phyloP scores from a whole-genome alignment of 1,140 invertebrate species.

The roundworm (Caenorhabditis elegans) region DNA sequence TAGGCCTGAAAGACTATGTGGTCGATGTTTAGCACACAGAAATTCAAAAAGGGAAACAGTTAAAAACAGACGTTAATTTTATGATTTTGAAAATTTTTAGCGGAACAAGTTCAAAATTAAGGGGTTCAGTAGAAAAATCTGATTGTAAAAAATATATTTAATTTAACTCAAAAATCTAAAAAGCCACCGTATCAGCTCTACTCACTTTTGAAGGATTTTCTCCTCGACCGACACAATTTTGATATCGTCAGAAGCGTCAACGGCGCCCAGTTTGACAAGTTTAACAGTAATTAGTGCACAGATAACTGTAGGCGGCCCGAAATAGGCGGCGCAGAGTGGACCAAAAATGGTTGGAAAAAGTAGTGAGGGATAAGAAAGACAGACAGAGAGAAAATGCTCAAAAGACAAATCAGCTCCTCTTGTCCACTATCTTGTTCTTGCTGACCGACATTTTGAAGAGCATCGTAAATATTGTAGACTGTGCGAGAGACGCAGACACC shows the following conservation, averaged over 20 bases:
- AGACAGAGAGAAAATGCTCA: conserved; percentile 31
- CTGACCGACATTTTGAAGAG: conserved; percentile 19
- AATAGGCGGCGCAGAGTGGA: conserved; percentile 25
- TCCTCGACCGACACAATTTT: conserved; percentile 29
- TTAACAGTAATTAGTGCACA: conserved; percentile 18
- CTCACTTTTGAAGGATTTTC: conserved; percentile 31
- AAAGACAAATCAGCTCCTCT: background rate
- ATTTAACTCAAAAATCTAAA: no score
- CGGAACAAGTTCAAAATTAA: no score
- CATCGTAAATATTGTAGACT: background rate
- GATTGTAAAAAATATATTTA: no score
- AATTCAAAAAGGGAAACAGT: no score
- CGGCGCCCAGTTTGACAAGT: conserved; percentile 24
- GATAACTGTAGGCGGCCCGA: conserved; percentile 22
- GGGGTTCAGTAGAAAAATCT: no score
- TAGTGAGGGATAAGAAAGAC: background rate
- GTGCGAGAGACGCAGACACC: background rate
- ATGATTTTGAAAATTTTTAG: no score
- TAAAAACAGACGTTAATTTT: no score
- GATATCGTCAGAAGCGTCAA: conserved; percentile 31
- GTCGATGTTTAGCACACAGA: no score
- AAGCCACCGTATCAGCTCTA: no score
- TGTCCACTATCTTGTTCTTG: background rate
- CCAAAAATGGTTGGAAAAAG: conserved; percentile 13
- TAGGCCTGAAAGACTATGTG: no score